phyloP scores from a whole-genome alignment of 2,797 vertebrate genomes.

The Schizopygopsis malacanthus region DNA sequence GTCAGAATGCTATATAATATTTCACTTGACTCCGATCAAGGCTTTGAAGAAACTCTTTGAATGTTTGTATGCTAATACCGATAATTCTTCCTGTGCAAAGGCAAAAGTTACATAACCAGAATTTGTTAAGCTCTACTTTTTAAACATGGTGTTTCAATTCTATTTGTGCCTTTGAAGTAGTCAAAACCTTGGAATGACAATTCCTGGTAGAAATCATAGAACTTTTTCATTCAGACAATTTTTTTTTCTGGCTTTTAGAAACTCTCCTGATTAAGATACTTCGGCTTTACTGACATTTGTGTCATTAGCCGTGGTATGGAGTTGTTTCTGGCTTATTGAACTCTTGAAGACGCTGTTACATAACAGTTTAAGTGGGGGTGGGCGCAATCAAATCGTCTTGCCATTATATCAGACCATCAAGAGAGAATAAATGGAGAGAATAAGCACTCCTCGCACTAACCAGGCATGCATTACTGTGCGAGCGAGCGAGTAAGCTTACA shows the following conservation, averaged over 20 bases:
- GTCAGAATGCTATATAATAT: neutral
- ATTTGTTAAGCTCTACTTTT: conserved; percentile 5
- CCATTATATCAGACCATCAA: conserved; percentile 50
- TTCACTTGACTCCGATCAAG: neutral
- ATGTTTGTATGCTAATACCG: neutral
- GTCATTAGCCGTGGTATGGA: conserved; percentile 15
- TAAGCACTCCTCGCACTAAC: conserved; percentile 38
- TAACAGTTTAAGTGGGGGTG: conserved; percentile 45
- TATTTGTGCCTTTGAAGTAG: neutral
- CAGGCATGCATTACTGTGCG: conserved; percentile 21
- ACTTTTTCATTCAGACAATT: neutral
- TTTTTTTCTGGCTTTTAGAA: neutral
- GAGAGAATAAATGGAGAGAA: conserved; percentile 32
- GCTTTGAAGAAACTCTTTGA: conserved; percentile 25
- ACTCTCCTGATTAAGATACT: conserved; percentile 28
- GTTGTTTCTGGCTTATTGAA: conserved; percentile 45
- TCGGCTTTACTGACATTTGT: conserved; percentile 34
- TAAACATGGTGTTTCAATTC: neutral
- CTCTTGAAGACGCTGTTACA: conserved; percentile 42
- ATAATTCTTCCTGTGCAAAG: neutral
- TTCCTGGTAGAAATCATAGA: neutral
- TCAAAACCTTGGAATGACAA: conserved; percentile 17
- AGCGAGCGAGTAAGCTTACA: conserved; percentile 14
- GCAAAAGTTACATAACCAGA: conserved; percentile 10
- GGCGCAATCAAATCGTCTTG: conserved; percentile 39